A percentile compares a stretch with the other conserved stretches of the same genome.
Conservation (phyloP, 1,140 invertebrate species). For the Octopus bimaculoides region DNA sequence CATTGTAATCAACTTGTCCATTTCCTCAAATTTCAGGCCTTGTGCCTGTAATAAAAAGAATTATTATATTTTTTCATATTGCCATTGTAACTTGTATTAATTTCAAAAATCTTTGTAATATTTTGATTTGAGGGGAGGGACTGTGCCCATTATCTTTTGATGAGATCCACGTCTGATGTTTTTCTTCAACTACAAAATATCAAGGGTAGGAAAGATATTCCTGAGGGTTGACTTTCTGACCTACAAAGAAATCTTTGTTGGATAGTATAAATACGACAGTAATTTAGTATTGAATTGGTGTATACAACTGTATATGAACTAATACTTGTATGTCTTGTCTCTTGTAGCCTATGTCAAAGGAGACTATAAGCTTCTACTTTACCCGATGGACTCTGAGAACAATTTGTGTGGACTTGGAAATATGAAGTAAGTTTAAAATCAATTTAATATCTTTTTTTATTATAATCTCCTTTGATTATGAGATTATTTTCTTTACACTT, state of each 20-base stretch:
- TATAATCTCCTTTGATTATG: background rate
- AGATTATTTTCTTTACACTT: too few species aligned
- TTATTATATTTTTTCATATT: too few species aligned
- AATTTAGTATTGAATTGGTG: background rate
- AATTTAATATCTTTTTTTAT: background rate
- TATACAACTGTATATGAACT: background rate
- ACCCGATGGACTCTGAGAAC: constrained; percentile 73
- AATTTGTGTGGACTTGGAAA: constrained; percentile 69
- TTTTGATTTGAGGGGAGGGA: too few species aligned
- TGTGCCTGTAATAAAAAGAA: too few species aligned
- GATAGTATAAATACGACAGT: background rate
- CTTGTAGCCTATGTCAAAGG: constrained; percentile 69
- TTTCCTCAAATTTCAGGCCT: too few species aligned
- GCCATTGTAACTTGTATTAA: too few species aligned
- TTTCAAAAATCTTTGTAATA: too few species aligned
- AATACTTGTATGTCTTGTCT: constrained; percentile 17
- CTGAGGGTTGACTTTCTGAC: background rate
- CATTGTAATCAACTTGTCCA: too few species aligned
- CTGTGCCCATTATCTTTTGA: too few species aligned
- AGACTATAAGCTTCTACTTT: constrained; percentile 73
- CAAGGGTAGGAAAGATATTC: background rate
- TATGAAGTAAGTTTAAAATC: constrained; percentile 36
- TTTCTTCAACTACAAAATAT: background rate
- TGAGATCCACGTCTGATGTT: background rate
- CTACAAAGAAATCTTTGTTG: background rate